Conservation (phyloP, 2,888 invertebrate species). For the Lepidonotus clava region DNA sequence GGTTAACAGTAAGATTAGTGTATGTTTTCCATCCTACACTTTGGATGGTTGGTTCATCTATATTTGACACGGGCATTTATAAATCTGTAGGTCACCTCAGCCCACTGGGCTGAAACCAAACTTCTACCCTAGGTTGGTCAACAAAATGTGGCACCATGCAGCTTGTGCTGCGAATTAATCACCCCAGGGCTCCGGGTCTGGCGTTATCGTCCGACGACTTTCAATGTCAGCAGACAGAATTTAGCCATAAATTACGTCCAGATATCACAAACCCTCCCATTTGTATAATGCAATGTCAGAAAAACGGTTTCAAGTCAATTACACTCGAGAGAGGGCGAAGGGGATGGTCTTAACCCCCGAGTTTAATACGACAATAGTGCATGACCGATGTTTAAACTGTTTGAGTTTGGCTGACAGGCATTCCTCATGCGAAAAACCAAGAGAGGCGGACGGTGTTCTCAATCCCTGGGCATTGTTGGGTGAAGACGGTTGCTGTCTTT, state of each 20-base stretch:
- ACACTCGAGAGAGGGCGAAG: too few relatives aligned
- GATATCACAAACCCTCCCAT: too few relatives aligned
- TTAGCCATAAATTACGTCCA: too few relatives aligned
- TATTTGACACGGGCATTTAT: too few relatives aligned
- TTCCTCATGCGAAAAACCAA: neutral
- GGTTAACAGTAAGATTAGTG: too few relatives aligned
- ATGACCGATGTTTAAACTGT: constrained; percentile 10
- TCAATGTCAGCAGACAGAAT: too few relatives aligned
- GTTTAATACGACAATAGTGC: neutral
- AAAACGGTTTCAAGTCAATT: too few relatives aligned
- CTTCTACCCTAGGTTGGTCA: neutral
- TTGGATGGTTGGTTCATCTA: too few relatives aligned
- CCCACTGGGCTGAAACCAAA: neutral
- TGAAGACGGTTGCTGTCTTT: constrained; percentile 40
- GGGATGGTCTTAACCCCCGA: too few relatives aligned
- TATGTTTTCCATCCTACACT: too few relatives aligned
- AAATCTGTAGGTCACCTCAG: too few relatives aligned
- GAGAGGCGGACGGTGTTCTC: constrained; percentile 1
- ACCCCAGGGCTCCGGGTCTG: neutral
- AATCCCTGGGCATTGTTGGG: neutral
- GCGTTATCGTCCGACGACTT: neutral
- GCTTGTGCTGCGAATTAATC: neutral
- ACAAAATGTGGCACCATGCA: constrained; percentile 9
- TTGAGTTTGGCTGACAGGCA: neutral
- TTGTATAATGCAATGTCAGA: too few relatives aligned